These are phyloP conservation scores for Xestobium rufovillosum DNA, from an alignment of 2,888 invertebrate species.

Conservation along the genomic window DNA sequence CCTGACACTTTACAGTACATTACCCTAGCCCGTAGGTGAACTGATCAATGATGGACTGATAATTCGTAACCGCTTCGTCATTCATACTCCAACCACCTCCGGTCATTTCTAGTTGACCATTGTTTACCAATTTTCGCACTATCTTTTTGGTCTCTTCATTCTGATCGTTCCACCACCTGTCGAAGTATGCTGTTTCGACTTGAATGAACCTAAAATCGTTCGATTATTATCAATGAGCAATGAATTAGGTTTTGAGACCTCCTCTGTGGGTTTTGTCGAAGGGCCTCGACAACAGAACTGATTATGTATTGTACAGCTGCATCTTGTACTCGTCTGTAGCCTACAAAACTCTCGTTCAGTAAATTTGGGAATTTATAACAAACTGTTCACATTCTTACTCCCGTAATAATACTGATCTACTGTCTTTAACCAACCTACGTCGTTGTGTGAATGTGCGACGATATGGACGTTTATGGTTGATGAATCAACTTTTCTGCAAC, in stretches of 20 bases:
- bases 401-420: constrained; percentile 85
- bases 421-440: constrained; percentile 86
- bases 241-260: constrained; percentile 43
- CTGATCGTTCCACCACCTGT: constrained; percentile 74
- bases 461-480: constrained; percentile 73
- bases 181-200: constrained; percentile 75
- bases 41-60: constrained; percentile 63
- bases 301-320: constrained; percentile 81
- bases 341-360: too few relatives aligned
- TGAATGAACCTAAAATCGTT: constrained; percentile 57
- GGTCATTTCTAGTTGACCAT: constrained; percentile 53
- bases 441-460: constrained; percentile 79
- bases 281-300: constrained; percentile 70
- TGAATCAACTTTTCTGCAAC: too few relatives aligned
- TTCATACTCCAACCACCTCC: constrained; percentile 56
- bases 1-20: too few relatives aligned
- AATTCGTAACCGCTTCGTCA: constrained; percentile 59
- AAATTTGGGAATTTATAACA: too few relatives aligned
- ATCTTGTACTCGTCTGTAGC: constrained; percentile 56
- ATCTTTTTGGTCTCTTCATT: constrained; percentile 46
- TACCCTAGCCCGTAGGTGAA: constrained; percentile 61
- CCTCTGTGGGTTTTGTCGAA: constrained; percentile 60
- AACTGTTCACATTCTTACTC: too few relatives aligned
- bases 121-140: constrained; percentile 52
- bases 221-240: too few relatives aligned